A percentile compares a stretch with the other conserved stretches of the same genome.
Conservation (phyloP, 2,888 invertebrate species). For the Campaea margaritaria region DNA sequence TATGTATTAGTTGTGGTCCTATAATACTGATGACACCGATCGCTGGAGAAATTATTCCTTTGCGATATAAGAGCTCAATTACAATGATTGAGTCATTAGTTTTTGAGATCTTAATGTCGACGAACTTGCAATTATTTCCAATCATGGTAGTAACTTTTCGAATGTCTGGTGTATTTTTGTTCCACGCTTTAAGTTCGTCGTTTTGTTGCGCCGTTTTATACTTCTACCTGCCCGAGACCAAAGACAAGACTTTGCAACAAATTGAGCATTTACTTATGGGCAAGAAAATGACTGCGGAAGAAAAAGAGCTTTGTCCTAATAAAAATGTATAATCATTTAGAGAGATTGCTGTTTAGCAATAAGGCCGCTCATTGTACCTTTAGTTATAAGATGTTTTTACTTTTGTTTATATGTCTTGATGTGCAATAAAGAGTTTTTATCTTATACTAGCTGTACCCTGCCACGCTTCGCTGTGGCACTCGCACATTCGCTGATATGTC, state of each 20-base stretch:
- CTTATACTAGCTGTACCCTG: too few relatives aligned
- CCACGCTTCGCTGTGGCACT: too few relatives aligned
- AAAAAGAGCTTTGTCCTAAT: too few relatives aligned
- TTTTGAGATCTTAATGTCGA: background rate
- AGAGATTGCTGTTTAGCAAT: too few relatives aligned
- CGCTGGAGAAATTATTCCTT: conserved; percentile 20
- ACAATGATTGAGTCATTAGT: conserved; percentile 3
- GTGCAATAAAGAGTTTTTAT: too few relatives aligned
- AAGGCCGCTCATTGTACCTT: too few relatives aligned
- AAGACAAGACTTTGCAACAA: conserved; percentile 36
- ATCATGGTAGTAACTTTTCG: background rate
- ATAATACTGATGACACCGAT: conserved; percentile 20
- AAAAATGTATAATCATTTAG: too few relatives aligned
- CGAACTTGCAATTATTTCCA: conserved; percentile 2
- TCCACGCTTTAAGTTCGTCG: background rate
- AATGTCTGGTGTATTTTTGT: conserved; percentile 10
- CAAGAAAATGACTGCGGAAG: background rate
- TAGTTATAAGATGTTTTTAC: too few relatives aligned
- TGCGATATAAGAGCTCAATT: conserved; percentile 19
- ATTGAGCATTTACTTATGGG: conserved; percentile 28
- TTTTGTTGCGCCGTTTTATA: conserved; percentile 5
- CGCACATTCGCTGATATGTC: too few relatives aligned
- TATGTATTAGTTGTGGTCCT: conserved; percentile 26
- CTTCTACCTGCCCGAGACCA: conserved; percentile 25
- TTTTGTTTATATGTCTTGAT: too few relatives aligned